Base-by-base conservation (phyloP, 2,888 invertebrate species). In the Conus canariensis region DNA sequence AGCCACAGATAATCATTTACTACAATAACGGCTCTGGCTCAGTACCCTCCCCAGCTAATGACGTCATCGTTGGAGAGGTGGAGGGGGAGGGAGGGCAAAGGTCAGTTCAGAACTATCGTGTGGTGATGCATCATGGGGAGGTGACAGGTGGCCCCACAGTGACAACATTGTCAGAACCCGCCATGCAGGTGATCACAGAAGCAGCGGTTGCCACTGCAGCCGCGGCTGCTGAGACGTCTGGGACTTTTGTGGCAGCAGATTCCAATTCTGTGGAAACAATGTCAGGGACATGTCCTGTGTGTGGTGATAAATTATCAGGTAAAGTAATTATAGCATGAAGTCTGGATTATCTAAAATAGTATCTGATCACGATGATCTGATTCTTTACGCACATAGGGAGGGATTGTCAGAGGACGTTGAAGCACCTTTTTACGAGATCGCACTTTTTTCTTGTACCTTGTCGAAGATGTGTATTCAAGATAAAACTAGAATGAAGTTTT, bases 261-360 rank as follows among this genome's bases (percentile, higher is more conserved):
- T 85, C 89, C 0, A 91, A 91, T 30, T 88, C 90, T 12, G 19
- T 58, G 22, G 92, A 92, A 77, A 90, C 90, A 12, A 82, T 92
- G 91, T 87, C 64, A 74, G 90, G 91, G 25, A 93, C 92, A 2
- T 96, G 96, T 93, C 96, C 96, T 14, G 93, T 96, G 4, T 96
- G 96, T 93, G 94, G 94, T 10, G 96, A 96, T 91, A 94, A 93
- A 91, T 93, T 95, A 56, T 95, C 95, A 93, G 95, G 95, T 95
- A 91, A 77, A 19, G 82, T 90, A 2, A 3, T 45, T 45, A 45
- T 45, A 45, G 45, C 45, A 45, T 45, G 45, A 45, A 45, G 45
- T 45, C 3, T n/a, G n/a, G n/a, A n/a, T n/a, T n/a, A n/a, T 45
- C 45, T 45, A 45, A 45, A 45, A 45, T 45, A 45, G 45, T 45